Evolutionary conservation across 2,113 vertebrate species (phyloP), one percentile per base, ranked within the genome.

Genomic region (Oryzias javanicus): DNA sequence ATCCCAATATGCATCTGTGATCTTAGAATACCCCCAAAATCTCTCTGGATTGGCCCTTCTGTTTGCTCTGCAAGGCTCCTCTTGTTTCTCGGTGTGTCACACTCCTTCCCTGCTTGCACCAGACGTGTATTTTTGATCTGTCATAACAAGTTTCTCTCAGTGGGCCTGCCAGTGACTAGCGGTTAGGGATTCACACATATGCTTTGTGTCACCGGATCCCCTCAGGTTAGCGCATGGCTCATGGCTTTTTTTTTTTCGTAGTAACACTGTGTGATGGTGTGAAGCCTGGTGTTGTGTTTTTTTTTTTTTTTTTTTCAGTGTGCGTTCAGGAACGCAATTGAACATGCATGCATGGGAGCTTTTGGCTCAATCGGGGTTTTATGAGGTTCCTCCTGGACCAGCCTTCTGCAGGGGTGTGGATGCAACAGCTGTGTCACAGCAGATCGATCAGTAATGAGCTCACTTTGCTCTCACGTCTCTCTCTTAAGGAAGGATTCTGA

Each of bases 111-210:
- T 47, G 35, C 19, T 27, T 57, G 69, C 69, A 70, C 55, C 52
- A 58, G 67, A 60, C 76, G 79, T 67, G 79, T 76, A 79, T 80
- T 82, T 53, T 79, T 76, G 80, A 85, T 86, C 70, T 82, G 84
- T 81, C 82, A 84, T 67, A 82, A 74, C 84, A 81, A 62, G 70
- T 82, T 83, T 66, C 59, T 68, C 82, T 76, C 82, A 78, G 62
- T 27, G 14, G 55, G 72, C 67, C 59, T 76, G 77, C 82, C 79
- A 80, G 29, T 53, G 57, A 76, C 44, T 46, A 64, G 58, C 72
- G 48, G 60, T 59, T 25, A 46, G 69, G 59, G 66, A 58, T 75
- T 78, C 60, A 67, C 82, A 81, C 83, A 83, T 87, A 84, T 74
- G 81, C 64, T 84, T 74, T 59, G 67, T 83, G 82, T 74, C 82